Evolutionary conservation across 1,140 invertebrate species (phyloP).

Genomic region (Neodiprion fabricii): DNA sequence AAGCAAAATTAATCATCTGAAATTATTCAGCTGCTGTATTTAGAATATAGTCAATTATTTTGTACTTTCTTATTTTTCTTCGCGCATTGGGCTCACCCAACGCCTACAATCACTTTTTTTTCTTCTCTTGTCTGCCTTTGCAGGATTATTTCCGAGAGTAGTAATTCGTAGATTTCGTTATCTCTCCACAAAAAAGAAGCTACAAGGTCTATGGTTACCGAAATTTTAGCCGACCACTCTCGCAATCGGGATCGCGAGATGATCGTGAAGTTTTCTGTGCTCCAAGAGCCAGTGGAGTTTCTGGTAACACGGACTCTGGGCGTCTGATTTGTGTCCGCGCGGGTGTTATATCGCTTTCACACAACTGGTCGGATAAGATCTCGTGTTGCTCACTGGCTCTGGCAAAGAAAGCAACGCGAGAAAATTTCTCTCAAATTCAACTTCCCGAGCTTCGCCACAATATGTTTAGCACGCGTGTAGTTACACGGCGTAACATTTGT

Average conservation of each 20-base stretch:
- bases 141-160: not conserved
- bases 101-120: not conserved
- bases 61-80: not conserved
- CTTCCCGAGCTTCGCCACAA: too few species aligned
- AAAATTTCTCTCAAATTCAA: too few species aligned
- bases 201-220: too few species aligned
- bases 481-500: not conserved
- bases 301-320: not conserved
- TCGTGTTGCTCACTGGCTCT: not conserved
- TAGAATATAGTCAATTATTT: not conserved
- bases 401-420: too few species aligned
- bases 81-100: not conserved
- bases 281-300: too few species aligned
- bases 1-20: conserved; percentile 33
- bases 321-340: not conserved
- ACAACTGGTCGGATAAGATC: not conserved
- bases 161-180: too few species aligned
- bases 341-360: not conserved
- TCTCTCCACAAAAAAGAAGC: too few species aligned
- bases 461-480: not conserved
- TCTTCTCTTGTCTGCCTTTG: conserved; percentile 9
- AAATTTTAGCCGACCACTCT: too few species aligned
- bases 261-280: too few species aligned
- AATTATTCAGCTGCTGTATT: conserved; percentile 25
- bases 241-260: too few species aligned